Evolutionary conservation across 2,113 vertebrate genomes (phyloP).

Genomic region (Terrapene triunguis): DNA sequence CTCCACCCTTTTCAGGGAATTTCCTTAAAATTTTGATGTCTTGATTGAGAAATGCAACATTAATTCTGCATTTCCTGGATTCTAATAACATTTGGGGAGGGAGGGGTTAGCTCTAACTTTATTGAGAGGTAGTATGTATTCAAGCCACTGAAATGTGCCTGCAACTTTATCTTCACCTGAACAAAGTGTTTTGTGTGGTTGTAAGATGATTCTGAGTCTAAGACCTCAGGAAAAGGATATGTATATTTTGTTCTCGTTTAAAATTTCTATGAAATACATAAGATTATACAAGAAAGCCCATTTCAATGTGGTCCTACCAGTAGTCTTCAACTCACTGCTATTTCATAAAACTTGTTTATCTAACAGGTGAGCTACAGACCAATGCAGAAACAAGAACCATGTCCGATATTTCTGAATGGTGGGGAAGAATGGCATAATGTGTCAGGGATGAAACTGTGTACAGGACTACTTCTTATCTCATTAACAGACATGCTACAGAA

Average conservation of each 20-base stretch:
- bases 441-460: neutral
- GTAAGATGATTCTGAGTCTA: neutral
- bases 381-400: neutral
- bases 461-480: neutral
- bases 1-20: slow-evolving; percentile 28
- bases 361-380: neutral
- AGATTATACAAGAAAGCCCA: neutral
- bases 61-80: slow-evolving; percentile 19
- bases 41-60: slow-evolving; percentile 11
- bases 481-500: neutral
- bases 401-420: neutral
- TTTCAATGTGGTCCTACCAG: neutral
- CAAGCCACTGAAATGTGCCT: slow-evolving; percentile 27
- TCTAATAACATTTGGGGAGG: slow-evolving; percentile 30
- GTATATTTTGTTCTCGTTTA: neutral
- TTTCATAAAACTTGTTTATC: neutral
- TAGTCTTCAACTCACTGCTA: neutral
- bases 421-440: neutral
- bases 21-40: slow-evolving; percentile 22
- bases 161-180: slow-evolving; percentile 35
- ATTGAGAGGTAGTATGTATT: slow-evolving; percentile 39
- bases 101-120: slow-evolving; percentile 31
- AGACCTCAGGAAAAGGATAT: neutral
- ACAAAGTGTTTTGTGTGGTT: neutral
- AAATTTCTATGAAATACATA: neutral